Evolutionary conservation across 2,888 invertebrate genomes (phyloP).

Genomic region (Chelonus formosanus): DNA sequence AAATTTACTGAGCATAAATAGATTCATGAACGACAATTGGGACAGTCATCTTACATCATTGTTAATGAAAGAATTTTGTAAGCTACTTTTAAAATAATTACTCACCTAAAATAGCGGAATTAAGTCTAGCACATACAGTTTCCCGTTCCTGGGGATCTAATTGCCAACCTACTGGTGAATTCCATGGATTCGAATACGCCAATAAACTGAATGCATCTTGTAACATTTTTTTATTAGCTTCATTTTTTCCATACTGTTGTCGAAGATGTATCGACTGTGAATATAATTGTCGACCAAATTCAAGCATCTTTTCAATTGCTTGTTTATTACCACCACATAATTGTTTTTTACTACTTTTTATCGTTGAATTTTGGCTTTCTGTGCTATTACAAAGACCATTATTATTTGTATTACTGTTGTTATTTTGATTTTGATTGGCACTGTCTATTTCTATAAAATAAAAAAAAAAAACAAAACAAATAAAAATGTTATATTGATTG

Average conservation of each 20-base stretch:
- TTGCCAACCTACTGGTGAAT: constrained; percentile 96
- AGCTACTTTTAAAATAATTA: constrained; percentile 2
- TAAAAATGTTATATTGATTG: too few relatives aligned
- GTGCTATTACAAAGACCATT: constrained; percentile 30
- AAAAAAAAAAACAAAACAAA: constrained; percentile 37
- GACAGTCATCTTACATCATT: too few relatives aligned
- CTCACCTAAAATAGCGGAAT: constrained; percentile 96
- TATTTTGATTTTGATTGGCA: constrained; percentile 53
- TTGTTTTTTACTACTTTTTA: constrained; percentile 64
- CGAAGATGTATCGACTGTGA: constrained; percentile 87
- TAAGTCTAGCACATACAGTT: constrained; percentile 93
- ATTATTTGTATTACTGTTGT: constrained; percentile 47
- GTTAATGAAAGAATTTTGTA: too few relatives aligned
- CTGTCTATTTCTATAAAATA: constrained; percentile 68
- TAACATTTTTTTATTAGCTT: constrained; percentile 88
- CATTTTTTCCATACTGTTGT: constrained; percentile 83
- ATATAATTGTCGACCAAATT: constrained; percentile 93
- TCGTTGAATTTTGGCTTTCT: constrained; percentile 46
- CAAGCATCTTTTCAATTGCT: constrained; percentile 91
- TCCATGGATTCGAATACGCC: constrained; percentile 98
- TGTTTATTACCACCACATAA: constrained; percentile 77
- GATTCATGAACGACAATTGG: too few relatives aligned
- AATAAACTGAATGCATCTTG: constrained; percentile 97
- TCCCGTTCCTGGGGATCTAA: constrained; percentile 94
- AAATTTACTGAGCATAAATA: too few relatives aligned